These are phyloP conservation scores for Alauda arvensis DNA, from an alignment of 2,797 vertebrate genomes.

Conservation along the genomic window DNA sequence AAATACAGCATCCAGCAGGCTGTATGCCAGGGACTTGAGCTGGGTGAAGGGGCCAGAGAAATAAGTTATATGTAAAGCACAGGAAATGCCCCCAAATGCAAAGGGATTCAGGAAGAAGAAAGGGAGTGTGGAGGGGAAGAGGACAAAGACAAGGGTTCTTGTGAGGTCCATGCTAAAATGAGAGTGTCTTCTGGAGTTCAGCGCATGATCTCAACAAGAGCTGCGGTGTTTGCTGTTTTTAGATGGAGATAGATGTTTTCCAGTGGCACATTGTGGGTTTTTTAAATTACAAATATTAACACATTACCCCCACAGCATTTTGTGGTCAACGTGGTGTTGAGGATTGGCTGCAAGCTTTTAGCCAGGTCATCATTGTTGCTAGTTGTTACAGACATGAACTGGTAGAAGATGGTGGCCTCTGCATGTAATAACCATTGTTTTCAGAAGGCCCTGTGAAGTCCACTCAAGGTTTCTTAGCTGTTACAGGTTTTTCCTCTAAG, in stretches of 20 bases:
- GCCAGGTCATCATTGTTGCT: neutral
- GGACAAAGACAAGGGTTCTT: neutral
- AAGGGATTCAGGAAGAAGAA: neutral
- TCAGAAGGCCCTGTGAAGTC: neutral
- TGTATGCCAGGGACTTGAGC: accelerated
- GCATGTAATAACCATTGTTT: neutral
- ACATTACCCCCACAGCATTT: accelerated
- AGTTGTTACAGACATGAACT: neutral
- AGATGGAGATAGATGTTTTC: neutral
- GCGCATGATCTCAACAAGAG: neutral
- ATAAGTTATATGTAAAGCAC: neutral
- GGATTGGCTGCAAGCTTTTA: neutral
- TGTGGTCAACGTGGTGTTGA: neutral
- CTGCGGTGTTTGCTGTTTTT: neutral
- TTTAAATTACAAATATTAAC: neutral
- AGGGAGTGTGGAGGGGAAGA: accelerated
- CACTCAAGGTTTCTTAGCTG: neutral
- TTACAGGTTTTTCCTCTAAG: neutral
- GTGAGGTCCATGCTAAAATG: neutral
- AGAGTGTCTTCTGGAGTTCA: neutral
- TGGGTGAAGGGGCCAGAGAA: neutral
- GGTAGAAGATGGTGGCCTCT: neutral
- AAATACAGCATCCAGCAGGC: neutral
- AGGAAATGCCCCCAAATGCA: neutral
- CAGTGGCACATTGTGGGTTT: accelerated